Base-by-base conservation (phyloP, 2,888 invertebrate genomes). In the Coelogynopora nodosa region DNA sequence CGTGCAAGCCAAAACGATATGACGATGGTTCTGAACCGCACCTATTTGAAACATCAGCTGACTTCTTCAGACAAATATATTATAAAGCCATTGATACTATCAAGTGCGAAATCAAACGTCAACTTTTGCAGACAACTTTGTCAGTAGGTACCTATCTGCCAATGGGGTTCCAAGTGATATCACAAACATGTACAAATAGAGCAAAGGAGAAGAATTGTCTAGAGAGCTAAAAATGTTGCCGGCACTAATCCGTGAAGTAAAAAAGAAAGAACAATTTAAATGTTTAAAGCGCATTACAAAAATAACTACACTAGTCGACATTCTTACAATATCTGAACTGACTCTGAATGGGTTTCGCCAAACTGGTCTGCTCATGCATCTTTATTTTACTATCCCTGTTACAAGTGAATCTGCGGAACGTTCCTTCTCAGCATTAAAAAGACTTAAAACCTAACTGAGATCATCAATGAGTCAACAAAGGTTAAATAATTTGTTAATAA, bases 1-100 rank as follows among this genome's bases (percentile, higher is more conserved):
- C 74, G 74, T 74, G 10, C 74, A n/a, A n/a, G 18, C 74, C 74
- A 74, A 74, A 74, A 74, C 74, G 74, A 74, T 74, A 74, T 74
- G 74, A 74, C 74, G 74, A 74, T 74, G 74, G 74, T 74, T 74
- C 74, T 74, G 27, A 74, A 74, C 74, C 74, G 74, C 74, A 23
- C 74, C 74, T n/a, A 74, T 74, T 74, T 26, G 5, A 13, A 5
- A 74, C 74, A 49, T 49, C 10, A 74, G 74, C 74, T 74, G 74
- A 74, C 18, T 74, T 74, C 74, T 74, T 23, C 74, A 74, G 27
- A 74, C 74, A 74, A 74, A 26, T 74, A 74, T 74, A 74, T 74
- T 23, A 74, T 74, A 10, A 74, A 74, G 74, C 74, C 74, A 74
- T 74, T 23, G 23, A 74, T 74, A 74, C 23, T 18, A 74, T 74